phyloP scores from a whole-genome alignment of 30 jellyfish, hydroid and myxozoan genomes.

The Rhopilema esculentum region DNA sequence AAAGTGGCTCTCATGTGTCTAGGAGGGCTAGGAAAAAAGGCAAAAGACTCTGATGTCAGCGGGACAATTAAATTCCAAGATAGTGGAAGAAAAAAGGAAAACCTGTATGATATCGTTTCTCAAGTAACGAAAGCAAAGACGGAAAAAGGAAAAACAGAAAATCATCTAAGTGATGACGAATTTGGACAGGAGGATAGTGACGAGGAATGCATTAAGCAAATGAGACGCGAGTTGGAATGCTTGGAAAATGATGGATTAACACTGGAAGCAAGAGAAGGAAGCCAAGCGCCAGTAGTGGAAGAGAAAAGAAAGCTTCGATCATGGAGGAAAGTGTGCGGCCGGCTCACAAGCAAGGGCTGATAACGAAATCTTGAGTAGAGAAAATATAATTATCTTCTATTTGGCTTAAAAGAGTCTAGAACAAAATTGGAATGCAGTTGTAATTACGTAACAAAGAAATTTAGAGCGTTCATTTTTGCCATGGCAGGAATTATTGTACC shows the following conservation, averaged over 20 bases:
- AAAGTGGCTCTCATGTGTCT: conserved; percentile 14
- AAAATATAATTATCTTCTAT: no score
- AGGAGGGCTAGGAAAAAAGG: conserved; percentile 22
- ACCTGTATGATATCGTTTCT: conserved; percentile 21
- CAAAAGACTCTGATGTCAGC: not conserved
- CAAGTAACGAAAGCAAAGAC: conserved; percentile 51
- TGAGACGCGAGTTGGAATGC: conserved; percentile 20
- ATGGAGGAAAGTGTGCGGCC: conserved; percentile 36
- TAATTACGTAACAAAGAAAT: no score
- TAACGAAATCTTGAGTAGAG: not conserved
- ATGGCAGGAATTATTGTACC: no score
- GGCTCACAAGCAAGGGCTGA: conserved; percentile 2
- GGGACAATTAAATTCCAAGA: conserved; percentile 10
- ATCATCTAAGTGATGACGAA: not conserved
- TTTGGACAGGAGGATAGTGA: conserved; percentile 18
- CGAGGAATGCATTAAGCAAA: conserved; percentile 36
- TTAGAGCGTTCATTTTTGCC: no score
- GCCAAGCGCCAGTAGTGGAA: not conserved
- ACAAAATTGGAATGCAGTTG: no score
- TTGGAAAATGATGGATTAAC: not conserved
- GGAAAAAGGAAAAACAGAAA: not conserved
- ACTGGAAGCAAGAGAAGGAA: not conserved
- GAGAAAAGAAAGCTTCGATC: not conserved
- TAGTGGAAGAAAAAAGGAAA: not conserved
- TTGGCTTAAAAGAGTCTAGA: no score